These are phyloP conservation scores for Liolophura sinensis DNA, from an alignment of 1,140 invertebrate species.

Conservation along the genomic window DNA sequence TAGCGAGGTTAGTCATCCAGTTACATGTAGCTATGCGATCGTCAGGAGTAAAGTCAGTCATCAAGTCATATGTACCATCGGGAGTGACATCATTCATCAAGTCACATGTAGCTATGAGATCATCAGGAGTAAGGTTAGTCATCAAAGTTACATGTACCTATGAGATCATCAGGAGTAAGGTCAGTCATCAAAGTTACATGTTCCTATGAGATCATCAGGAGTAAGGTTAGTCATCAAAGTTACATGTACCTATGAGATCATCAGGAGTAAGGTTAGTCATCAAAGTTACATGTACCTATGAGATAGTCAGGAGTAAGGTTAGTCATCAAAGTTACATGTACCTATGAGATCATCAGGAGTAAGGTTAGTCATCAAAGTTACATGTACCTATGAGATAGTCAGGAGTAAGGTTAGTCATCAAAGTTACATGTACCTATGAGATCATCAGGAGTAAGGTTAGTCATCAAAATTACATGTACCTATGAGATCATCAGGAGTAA, in stretches of 20 bases:
- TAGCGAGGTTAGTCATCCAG: too few species aligned
- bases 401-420: constrained; percentile 67
- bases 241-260: constrained; percentile 73
- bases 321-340: too few species aligned
- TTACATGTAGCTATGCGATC: too few species aligned
- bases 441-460: constrained; percentile 68
- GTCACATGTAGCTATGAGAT: constrained; percentile 75
- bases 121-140: constrained; percentile 66
- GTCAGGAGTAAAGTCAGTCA: too few species aligned
- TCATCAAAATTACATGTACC: too few species aligned
- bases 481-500: constrained; percentile 72
- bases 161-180: constrained; percentile 70
- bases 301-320: constrained; percentile 69
- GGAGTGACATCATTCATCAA: too few species aligned
- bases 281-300: constrained; percentile 73
- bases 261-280: constrained; percentile 67
- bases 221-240: too few species aligned
- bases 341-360: constrained; percentile 71
- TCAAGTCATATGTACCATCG: too few species aligned
- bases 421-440: constrained; percentile 74
- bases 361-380: too few species aligned
- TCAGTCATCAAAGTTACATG: too few species aligned
- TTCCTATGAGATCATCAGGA: constrained; percentile 71
- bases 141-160: constrained; percentile 73
- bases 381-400: constrained; percentile 72